A percentile compares a stretch with the other conserved stretches of the same genome.
Conservation (phyloP, 2,888 invertebrate species). For the Shargacucullia verbasci region DNA sequence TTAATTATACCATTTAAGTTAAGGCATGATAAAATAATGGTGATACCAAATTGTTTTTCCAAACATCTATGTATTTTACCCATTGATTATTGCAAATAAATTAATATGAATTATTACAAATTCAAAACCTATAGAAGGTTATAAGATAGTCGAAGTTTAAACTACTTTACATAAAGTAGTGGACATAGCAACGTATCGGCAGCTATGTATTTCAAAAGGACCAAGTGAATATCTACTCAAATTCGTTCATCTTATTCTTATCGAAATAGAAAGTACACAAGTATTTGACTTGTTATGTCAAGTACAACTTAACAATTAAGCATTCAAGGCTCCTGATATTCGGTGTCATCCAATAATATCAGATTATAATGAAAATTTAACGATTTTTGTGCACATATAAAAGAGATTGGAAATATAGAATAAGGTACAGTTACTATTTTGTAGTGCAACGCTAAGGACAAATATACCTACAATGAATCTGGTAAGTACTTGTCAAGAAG, state of each 20-base stretch:
- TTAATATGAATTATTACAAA: too few relatives aligned
- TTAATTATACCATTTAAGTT: too few relatives aligned
- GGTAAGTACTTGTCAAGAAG: conserved; percentile 60
- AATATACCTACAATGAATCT: conserved; percentile 66
- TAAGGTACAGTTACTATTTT: conserved; percentile 67
- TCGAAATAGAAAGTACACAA: conserved; percentile 56
- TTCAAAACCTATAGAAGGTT: too few relatives aligned
- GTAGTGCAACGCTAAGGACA: conserved; percentile 43
- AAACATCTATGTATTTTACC: too few relatives aligned
- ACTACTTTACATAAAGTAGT: too few relatives aligned
- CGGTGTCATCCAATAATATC: conserved; percentile 65
- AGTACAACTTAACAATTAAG: conserved; percentile 59
- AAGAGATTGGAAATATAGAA: conserved; percentile 58
- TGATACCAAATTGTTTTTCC: too few relatives aligned
- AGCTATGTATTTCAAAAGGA: conserved; percentile 16
- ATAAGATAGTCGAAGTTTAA: too few relatives aligned
- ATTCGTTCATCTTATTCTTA: conserved; percentile 3
- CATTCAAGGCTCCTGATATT: conserved; percentile 65
- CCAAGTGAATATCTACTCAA: conserved; percentile 17
- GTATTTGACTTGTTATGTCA: conserved; percentile 42
- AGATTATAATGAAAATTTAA: conserved; percentile 58
- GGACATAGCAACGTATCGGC: too few relatives aligned
- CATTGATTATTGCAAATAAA: too few relatives aligned
- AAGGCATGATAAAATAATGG: too few relatives aligned
- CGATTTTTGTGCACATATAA: conserved; percentile 70